Evolutionary conservation across 2,113 vertebrate species (phyloP), one percentile per base, ranked within the genome.

Genomic region (Nyctibius bracteatus): DNA sequence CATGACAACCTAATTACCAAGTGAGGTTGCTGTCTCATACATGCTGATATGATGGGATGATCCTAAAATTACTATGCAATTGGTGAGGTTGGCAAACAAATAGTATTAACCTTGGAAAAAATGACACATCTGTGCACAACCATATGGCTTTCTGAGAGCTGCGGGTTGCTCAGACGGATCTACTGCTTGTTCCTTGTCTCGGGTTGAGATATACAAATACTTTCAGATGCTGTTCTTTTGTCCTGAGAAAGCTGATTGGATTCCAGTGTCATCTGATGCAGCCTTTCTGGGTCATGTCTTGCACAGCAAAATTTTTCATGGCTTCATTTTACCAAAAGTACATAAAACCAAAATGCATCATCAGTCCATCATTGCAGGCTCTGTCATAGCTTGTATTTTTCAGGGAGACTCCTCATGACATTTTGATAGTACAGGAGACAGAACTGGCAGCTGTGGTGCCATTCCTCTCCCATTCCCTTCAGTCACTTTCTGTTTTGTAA

Each of bases 11-110:
- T 92, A 81, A 86, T 84, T 82, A 63, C n/a, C 6, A 3, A 78
- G 28, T 33, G 57, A 87, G 61, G 59, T 96, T 90, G 57, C 67
- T 94, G 65, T 81, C 81, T 88, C 62, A 78, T 72, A 79, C 59
- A 47, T 72, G 55, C 33, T 73, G 37, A 86, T 83, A 94, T 66
- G 81, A 87, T 81, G 4, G 14, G 8, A 86, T 91, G 75, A 87
- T 88, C 80, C 22, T 37, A 82, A 67, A 92, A 37, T 44, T 92
- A 54, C 51, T 59, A 52, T 39, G 43, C 54, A 79, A 17, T 25
- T 81, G 25, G 21, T 59, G 33, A 88, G 5, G 22, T 8, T 84
- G 37, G 27, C 59, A 84, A 81, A 21, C 3, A 61, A 73, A 59
- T 6, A 39, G 25, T 24, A 52, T 39, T 24, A 70, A 14, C 21